Base-by-base conservation (phyloP, 2,888 invertebrate genomes). In the Eudasyphora cyanicolor region DNA sequence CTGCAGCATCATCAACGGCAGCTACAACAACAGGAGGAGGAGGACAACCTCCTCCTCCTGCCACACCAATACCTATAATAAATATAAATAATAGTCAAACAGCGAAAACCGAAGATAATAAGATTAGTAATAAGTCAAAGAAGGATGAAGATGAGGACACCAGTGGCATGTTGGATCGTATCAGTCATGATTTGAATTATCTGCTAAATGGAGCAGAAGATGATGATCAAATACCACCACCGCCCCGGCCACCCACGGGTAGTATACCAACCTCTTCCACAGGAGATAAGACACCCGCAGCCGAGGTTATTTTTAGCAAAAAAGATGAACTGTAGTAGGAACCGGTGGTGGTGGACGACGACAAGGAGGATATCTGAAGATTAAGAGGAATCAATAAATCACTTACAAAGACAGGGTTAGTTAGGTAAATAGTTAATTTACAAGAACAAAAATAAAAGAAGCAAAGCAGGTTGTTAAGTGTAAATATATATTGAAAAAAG, bases 161-260 rank as follows among this genome's bases (percentile, higher is more conserved):
- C 62, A 84, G 94, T 87, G 95, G 95, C 79, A 95, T 97, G 93
- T 92, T 97, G 70, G 95, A 96, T 92, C 95, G 96, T 89, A 97
- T 97, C 88, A 95, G 96, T 0, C 95, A 95, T 89, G 97, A 97
- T 92, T 92, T 97, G 87, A 96, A 97, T 92, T 97, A 96, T 92
- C 92, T 97, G 87, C 92, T 97, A 82, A 96, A 96, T 91, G 94
- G 96, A 84, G 94, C 93, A 82, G 93, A 80, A 73, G 79, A 86
- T 35, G 85, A 84, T 29, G 86, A 82, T 35, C 87, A 85, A 27
- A 87, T 87, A 82, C 87, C 86, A 73, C 87, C 87, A 32, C 87
- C 87, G 12, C 85, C 88, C 2, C 79, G 87, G 29, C 86, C 89
- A 14, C 86, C 89, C 5, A 86, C 71, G n/a, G 82, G 83, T 29